Evolutionary conservation across 2,888 invertebrate genomes (phyloP).

Genomic region (Pemphredon lugubris): DNA sequence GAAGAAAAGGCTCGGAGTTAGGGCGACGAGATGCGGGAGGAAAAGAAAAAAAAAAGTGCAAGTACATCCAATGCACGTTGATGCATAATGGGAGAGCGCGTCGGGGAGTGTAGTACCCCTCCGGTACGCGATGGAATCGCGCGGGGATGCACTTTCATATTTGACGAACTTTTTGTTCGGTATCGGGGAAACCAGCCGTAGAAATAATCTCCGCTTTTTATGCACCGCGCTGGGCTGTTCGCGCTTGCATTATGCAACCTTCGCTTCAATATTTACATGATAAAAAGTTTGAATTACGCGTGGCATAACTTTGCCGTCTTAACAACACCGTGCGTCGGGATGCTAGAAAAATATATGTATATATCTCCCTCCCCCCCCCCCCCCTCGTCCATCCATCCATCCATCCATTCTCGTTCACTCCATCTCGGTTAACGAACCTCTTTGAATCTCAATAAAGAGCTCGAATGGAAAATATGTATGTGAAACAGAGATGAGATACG

Average conservation of each 20-base stretch:
- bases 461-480: too few relatives aligned
- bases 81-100: constrained; percentile 26
- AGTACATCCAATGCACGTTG: constrained; percentile 24
- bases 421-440: too few relatives aligned
- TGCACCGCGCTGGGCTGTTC: constrained; percentile 22
- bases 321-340: not conserved
- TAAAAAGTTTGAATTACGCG: constrained; percentile 35
- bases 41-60: not conserved
- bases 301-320: not conserved
- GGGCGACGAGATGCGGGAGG: not conserved
- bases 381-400: too few relatives aligned
- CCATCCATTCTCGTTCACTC: too few relatives aligned
- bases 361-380: not conserved
- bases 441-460: too few relatives aligned
- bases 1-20: not conserved
- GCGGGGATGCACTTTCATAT: constrained; percentile 29
- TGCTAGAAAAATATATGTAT: not conserved
- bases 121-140: constrained; percentile 13
- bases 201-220: constrained; percentile 51
- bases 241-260: constrained; percentile 24
- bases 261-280: constrained; percentile 38
- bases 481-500: too few relatives aligned
- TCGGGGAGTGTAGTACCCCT: constrained; percentile 9
- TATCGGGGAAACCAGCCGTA: constrained; percentile 9
- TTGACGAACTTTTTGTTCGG: constrained; percentile 46